Conservation (phyloP, 1,140 invertebrate genomes). For the Doryteuthis pealeii region DNA sequence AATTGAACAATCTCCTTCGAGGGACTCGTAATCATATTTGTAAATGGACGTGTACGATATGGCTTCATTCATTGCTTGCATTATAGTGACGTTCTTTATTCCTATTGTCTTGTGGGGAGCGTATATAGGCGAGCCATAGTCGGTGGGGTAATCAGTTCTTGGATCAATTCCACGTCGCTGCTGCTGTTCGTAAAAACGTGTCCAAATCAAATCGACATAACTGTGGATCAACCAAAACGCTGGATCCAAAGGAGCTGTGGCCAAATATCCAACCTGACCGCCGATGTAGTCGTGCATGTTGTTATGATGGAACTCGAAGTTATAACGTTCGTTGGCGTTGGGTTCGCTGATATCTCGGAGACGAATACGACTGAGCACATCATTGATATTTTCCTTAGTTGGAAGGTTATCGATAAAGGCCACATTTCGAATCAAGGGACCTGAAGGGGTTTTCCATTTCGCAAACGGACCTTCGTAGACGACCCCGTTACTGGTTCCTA, state of each 20-base stretch:
- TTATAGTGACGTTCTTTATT: background rate
- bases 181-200: constrained; percentile 33
- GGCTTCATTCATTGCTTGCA: background rate
- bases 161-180: constrained; percentile 30
- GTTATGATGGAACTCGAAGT: constrained; percentile 37
- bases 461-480: constrained; percentile 51
- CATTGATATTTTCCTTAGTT: background rate
- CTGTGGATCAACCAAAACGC: constrained; percentile 36
- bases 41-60: background rate
- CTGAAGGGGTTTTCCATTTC: constrained; percentile 16
- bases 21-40: background rate
- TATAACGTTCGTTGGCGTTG: constrained; percentile 27
- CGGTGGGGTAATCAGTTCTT: constrained; percentile 32
- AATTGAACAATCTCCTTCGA: background rate
- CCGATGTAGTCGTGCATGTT: constrained; percentile 36
- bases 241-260: constrained; percentile 32
- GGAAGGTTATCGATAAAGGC: background rate
- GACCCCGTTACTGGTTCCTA: constrained; percentile 56
- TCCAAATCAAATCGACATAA: constrained; percentile 39
- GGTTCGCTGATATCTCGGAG: constrained; percentile 36
- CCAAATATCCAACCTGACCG: constrained; percentile 32
- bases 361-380: constrained; percentile 23
- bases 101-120: background rate
- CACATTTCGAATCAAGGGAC: constrained; percentile 20
- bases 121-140: background rate